Evolutionary conservation across 2,113 vertebrate genomes (phyloP), one percentile per base, ranked within the genome.

Genomic region (Leucopternis melanops): DNA sequence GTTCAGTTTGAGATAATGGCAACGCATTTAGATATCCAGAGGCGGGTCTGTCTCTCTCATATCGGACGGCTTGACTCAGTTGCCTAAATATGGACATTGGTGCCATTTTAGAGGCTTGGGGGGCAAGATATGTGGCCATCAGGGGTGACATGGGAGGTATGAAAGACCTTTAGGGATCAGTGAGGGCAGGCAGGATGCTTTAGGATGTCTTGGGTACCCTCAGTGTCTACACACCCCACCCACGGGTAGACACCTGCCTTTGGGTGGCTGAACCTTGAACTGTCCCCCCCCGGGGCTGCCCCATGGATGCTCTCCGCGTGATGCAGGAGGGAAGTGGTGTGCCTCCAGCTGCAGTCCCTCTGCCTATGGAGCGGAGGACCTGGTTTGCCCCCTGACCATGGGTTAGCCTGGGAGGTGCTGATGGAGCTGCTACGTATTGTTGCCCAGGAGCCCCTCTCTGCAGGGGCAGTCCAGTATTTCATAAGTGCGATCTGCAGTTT

Each of bases 271-370:
- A 54, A 86, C 31, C 42, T 49, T 6, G 19, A 71, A 57, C 32
- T 32, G 36, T n/a, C 8, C 11, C 6, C 4, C 14, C 3, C 11
- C 1, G 0, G 29, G 7, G 7, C 63, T 94, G 86, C 70, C 45
- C 26, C 55, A 27, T 1, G 18, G 65, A 44, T 62, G 36, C 11
- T 72, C 22, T 42, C 44, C 72, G 27, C 0, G 2, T 0, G 3
- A 5, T 10, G 42, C 52, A 70, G 55, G 57, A 44, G 59, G 36
- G 27, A 88, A 57, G 83, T 50, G 49, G 26, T 26, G 59, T 63
- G 29, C 17, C 42, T 62, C 34, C 77, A 54, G 49, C 73, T 81
- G 63, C 4, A 8, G 29, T 25, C 31, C 31, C 26, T 61, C 42
- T 86, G 44, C 36, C 0, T 1, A 8, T 2, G 8, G 20, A 61